Evolutionary conservation across 2,888 invertebrate genomes (phyloP).

Genomic region (Euclidia mi): DNA sequence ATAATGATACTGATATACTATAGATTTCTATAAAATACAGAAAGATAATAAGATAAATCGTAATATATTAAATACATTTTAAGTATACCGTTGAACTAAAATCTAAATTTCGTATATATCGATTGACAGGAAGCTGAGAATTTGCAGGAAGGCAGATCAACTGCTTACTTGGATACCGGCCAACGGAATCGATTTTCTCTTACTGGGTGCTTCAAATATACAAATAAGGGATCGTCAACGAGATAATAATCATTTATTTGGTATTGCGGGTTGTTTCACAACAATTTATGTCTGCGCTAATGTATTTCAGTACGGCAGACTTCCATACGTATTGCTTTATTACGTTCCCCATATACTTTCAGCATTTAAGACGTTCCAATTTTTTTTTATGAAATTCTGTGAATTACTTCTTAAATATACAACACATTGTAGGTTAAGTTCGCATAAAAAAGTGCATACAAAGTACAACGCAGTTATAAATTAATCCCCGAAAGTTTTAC

Average conservation of each 20-base stretch:
- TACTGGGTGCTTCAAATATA: slow-evolving; percentile 26
- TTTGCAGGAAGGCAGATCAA: slow-evolving; percentile 26
- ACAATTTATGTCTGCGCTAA: background rate
- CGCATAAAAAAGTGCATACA: too few relatives aligned
- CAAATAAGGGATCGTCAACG: slow-evolving; percentile 7
- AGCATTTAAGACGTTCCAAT: too few relatives aligned
- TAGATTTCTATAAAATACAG: too few relatives aligned
- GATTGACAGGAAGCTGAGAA: slow-evolving; percentile 18
- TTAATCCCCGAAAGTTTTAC: too few relatives aligned
- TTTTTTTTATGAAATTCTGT: too few relatives aligned
- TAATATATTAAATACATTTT: too few relatives aligned
- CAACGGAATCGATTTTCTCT: slow-evolving; percentile 66
- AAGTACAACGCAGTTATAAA: too few relatives aligned
- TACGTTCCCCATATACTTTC: too few relatives aligned
- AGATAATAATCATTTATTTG: slow-evolving; percentile 12
- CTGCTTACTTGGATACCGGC: slow-evolving; percentile 58
- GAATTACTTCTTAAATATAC: too few relatives aligned
- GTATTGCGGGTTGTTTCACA: background rate
- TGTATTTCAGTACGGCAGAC: background rate
- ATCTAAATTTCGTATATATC: background rate
- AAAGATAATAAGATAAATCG: too few relatives aligned
- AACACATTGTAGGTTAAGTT: too few relatives aligned
- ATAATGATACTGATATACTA: too few relatives aligned
- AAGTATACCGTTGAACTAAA: background rate
- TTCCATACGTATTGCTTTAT: background rate